These are phyloP conservation scores for Acrocephalus scirpaceus DNA, from an alignment of 2,797 vertebrate genomes.

Conservation along the genomic window DNA sequence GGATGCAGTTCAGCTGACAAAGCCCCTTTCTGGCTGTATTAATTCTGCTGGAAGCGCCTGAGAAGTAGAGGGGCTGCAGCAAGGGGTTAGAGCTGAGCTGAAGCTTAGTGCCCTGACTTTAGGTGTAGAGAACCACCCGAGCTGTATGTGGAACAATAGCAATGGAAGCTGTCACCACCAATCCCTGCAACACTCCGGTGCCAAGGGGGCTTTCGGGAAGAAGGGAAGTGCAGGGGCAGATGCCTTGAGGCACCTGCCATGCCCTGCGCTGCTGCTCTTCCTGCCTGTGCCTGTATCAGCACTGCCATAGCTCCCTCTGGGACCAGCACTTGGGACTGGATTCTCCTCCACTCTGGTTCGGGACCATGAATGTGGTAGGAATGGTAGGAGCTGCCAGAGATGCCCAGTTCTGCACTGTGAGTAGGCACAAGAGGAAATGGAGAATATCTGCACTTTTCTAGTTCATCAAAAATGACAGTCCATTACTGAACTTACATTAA, in stretches of 20 bases:
- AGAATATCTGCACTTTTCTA: background rate
- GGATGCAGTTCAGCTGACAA: rapidly evolving
- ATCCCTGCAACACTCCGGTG: background rate
- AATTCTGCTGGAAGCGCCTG: background rate
- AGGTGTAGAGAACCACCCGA: background rate
- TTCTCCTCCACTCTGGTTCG: background rate
- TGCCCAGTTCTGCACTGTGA: background rate
- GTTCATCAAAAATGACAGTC: background rate
- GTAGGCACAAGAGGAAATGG: background rate
- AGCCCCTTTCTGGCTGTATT: background rate
- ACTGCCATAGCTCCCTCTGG: background rate
- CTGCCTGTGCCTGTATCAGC: rapidly evolving
- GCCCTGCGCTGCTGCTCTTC: background rate
- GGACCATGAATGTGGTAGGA: rapidly evolving
- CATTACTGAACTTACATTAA: background rate
- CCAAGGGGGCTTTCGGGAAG: rapidly evolving
- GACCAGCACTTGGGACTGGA: rapidly evolving
- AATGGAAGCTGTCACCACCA: background rate
- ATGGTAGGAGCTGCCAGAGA: background rate
- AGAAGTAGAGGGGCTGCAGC: background rate
- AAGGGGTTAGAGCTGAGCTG: background rate
- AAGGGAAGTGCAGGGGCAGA: background rate
- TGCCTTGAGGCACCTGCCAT: background rate
- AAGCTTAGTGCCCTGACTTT: background rate
- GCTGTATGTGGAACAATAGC: background rate